Percentiles rank a stretch among this genome's conserved stretches.
Evolutionary conservation across 2,797 vertebrate species (phyloP).

Genomic region (Cyprinella venusta): DNA sequence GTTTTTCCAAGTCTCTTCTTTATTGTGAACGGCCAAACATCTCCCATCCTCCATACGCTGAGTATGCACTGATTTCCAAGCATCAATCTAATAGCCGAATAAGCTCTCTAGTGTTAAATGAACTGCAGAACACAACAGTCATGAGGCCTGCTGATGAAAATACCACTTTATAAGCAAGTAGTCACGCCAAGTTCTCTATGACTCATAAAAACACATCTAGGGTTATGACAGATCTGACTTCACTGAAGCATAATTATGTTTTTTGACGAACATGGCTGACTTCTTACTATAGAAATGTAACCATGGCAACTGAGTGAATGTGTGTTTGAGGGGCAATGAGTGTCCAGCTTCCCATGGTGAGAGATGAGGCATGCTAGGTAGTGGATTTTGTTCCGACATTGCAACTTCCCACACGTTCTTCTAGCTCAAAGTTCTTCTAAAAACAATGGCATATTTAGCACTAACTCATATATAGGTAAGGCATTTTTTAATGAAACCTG

Average conservation of each 20-base stretch:
- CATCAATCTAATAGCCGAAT: background rate
- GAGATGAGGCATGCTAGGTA: slow-evolving; percentile 38
- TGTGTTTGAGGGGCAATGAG: slow-evolving; percentile 51
- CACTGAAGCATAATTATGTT: slow-evolving; percentile 63
- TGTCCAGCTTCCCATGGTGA: slow-evolving; percentile 48
- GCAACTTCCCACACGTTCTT: slow-evolving; percentile 36
- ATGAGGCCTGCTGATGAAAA: slow-evolving; percentile 19
- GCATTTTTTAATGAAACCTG: background rate
- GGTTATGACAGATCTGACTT: slow-evolving; percentile 55
- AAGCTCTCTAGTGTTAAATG: background rate
- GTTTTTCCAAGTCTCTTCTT: background rate
- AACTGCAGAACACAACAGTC: background rate
- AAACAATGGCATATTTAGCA: background rate
- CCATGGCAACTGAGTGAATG: slow-evolving; percentile 62
- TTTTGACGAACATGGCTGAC: slow-evolving; percentile 54
- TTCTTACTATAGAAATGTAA: slow-evolving; percentile 59
- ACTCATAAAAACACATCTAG: slow-evolving; percentile 60
- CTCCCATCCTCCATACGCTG: background rate
- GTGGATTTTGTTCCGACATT: slow-evolving; percentile 22
- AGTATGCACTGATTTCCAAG: background rate
- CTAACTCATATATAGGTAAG: background rate
- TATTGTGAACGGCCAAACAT: slow-evolving; percentile 12
- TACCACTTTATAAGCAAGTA: slow-evolving; percentile 27
- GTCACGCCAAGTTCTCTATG: slow-evolving; percentile 50
- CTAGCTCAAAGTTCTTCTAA: background rate